These are phyloP conservation scores for Nasonia longicornis DNA, from an alignment of 1,140 invertebrate species.

Conservation along the genomic window DNA sequence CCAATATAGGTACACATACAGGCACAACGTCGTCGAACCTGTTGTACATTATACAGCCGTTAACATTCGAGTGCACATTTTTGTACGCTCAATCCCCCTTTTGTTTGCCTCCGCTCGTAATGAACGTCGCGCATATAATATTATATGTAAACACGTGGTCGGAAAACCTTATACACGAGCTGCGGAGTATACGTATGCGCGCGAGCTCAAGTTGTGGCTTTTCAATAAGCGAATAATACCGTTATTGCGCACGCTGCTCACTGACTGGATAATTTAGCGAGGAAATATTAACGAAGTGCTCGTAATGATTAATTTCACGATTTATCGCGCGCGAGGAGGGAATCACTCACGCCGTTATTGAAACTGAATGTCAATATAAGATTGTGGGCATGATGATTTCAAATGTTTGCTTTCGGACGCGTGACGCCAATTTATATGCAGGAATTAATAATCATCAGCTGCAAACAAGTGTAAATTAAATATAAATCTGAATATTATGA, in stretches of 20 bases:
- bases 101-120: neutral
- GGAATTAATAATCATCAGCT: too few relatives aligned
- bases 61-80: conserved; percentile 23
- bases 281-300: neutral
- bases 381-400: neutral
- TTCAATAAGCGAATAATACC: conserved; percentile 7
- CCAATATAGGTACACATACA: neutral
- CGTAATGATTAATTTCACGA: conserved; percentile 3
- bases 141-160: neutral
- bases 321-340: neutral
- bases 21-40: neutral
- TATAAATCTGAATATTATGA: too few relatives aligned
- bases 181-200: neutral
- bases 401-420: neutral
- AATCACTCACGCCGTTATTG: neutral
- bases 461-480: too few relatives aligned
- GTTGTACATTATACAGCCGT: conserved; percentile 6
- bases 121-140: conserved; percentile 4
- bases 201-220: neutral
- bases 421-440: neutral
- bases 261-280: neutral
- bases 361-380: too few relatives aligned
- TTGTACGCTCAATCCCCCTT: neutral
- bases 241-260: neutral
- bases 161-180: conserved; percentile 12